Evolutionary conservation across 2,888 invertebrate genomes (phyloP).

Genomic region (Calameuta idolon): DNA sequence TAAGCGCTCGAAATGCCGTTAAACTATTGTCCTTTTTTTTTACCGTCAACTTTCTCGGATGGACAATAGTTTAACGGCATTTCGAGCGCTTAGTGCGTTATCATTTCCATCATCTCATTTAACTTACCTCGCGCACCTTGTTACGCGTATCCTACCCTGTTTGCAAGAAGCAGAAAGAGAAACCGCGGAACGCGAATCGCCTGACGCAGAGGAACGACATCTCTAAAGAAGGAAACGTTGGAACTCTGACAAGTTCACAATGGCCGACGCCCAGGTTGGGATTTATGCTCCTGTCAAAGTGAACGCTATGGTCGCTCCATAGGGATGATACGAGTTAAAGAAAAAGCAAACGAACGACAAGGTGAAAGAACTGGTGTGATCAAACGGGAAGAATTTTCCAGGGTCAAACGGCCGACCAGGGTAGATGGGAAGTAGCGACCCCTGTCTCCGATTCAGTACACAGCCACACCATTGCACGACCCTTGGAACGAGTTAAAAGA

Average conservation of each 20-base stretch:
- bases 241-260: constrained; percentile 46
- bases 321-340: constrained; percentile 22
- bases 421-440: neutral
- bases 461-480: neutral
- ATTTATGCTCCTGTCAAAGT: constrained; percentile 47
- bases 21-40: too few relatives aligned
- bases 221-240: constrained; percentile 46
- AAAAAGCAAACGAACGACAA: neutral
- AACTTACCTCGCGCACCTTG: neutral
- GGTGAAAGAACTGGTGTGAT: neutral
- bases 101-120: too few relatives aligned
- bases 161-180: constrained; percentile 1
- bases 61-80: too few relatives aligned
- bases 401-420: neutral
- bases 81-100: too few relatives aligned
- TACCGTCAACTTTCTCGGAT: too few relatives aligned
- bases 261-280: constrained; percentile 39
- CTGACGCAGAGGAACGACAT: constrained; percentile 47
- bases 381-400: neutral
- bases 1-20: too few relatives aligned
- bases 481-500: neutral
- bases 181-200: constrained; percentile 33
- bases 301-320: neutral
- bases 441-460: neutral
- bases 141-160: neutral